Conservation (phyloP, 2,113 vertebrate species). For the Campylomormyrus tamandua region DNA sequence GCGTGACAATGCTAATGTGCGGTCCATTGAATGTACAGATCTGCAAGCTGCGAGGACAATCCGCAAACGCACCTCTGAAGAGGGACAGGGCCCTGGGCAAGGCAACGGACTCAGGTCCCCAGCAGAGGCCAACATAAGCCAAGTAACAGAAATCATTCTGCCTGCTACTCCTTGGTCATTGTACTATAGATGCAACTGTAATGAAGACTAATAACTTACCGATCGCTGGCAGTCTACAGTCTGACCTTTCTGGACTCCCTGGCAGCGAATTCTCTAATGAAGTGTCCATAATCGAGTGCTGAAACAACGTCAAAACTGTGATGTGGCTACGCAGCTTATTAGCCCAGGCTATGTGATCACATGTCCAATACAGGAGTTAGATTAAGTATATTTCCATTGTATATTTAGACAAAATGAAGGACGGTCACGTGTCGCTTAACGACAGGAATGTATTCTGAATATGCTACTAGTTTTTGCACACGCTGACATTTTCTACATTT, state of each 20-base stretch:
- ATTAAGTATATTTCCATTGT: background rate
- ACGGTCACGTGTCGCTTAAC: background rate
- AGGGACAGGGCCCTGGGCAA: background rate
- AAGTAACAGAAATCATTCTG: background rate
- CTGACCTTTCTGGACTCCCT: background rate
- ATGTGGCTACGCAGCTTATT: background rate
- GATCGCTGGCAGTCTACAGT: background rate
- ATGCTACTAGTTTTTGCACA: no score
- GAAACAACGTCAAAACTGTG: background rate
- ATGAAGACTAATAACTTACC: background rate
- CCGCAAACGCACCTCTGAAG: background rate
- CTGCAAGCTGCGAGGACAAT: background rate
- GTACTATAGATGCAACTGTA: background rate
- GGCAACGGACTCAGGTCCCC: background rate
- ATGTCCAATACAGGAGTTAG: background rate
- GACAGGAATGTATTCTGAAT: no score
- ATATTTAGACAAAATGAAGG: background rate
- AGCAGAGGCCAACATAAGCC: background rate
- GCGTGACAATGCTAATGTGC: background rate
- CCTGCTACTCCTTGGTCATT: background rate
- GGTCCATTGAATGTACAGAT: background rate
- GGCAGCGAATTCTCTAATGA: background rate
- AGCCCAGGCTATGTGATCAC: background rate
- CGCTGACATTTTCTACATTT: no score
- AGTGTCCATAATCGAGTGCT: background rate